Percentiles rank a stretch among this genome's conserved stretches.
These are phyloP conservation scores for Acanthiza pusilla DNA, from an alignment of 2,797 vertebrate species.

Conservation along the genomic window DNA sequence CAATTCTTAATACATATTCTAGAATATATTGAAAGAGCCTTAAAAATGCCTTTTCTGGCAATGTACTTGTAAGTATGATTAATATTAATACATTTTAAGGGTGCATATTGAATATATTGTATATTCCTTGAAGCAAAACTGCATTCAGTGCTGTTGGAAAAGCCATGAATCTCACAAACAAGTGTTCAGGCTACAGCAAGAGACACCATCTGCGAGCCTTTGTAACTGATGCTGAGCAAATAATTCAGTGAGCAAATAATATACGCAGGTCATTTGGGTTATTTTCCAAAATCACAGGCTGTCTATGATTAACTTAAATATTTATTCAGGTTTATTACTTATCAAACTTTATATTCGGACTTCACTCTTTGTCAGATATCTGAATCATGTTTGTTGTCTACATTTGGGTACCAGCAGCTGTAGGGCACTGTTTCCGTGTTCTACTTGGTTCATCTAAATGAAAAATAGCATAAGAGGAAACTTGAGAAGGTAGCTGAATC, in stretches of 20 bases:
- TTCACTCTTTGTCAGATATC: background rate
- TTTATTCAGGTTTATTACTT: background rate
- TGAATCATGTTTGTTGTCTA: background rate
- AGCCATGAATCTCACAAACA: background rate
- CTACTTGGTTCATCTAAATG: background rate
- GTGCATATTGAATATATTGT: background rate
- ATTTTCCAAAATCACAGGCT: background rate
- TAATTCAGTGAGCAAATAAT: background rate
- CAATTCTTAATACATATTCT: background rate
- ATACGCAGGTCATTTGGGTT: background rate
- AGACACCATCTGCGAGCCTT: background rate
- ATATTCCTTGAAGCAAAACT: background rate
- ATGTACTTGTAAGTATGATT: background rate
- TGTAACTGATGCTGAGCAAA: background rate
- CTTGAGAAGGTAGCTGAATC: background rate
- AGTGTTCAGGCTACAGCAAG: background rate
- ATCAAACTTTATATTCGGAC: background rate
- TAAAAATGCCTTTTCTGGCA: background rate
- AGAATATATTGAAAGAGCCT: background rate
- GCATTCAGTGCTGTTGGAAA: background rate
- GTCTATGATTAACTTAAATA: background rate
- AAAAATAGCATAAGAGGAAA: background rate
- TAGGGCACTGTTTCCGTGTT: background rate
- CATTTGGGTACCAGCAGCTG: background rate
- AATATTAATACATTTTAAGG: constrained; percentile 9